These are phyloP conservation scores for Cinara cedri DNA, from an alignment of 2,888 invertebrate species.

Conservation along the genomic window DNA sequence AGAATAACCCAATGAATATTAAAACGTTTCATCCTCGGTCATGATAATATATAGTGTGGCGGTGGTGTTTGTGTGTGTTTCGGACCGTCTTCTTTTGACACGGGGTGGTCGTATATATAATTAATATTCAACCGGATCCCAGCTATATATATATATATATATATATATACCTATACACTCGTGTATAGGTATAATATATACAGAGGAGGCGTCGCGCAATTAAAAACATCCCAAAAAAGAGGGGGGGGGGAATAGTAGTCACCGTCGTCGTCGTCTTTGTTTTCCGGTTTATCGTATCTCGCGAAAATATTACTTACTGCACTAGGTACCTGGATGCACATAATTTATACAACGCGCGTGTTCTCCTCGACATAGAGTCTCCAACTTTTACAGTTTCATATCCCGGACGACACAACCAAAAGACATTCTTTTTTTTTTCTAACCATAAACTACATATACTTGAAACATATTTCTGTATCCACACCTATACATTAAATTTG, in stretches of 20 bases:
- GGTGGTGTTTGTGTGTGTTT: constrained; percentile 10
- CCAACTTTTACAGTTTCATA: neutral
- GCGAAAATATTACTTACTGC: too few species aligned
- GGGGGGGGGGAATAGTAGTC: neutral
- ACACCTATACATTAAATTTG: too few species aligned
- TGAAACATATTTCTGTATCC: too few species aligned
- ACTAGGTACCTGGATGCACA: too few species aligned
- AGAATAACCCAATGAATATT: constrained; percentile 48
- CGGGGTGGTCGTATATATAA: constrained; percentile 43
- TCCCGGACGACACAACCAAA: too few species aligned
- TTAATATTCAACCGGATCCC: constrained; percentile 50
- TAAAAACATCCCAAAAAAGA: constrained; percentile 35
- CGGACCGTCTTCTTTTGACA: constrained; percentile 31
- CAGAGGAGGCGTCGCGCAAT: neutral
- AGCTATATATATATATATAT: neutral
- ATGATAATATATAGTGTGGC: neutral
- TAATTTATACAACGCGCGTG: too few species aligned
- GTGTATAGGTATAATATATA: too few species aligned
- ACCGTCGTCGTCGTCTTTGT: constrained; percentile 1
- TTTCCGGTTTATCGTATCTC: too few species aligned
- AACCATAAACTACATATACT: too few species aligned
- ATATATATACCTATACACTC: too few species aligned
- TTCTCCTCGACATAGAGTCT: neutral
- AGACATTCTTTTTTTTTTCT: too few species aligned
- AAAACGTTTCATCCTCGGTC: constrained; percentile 45